A percentile compares a stretch with the other conserved stretches of the same genome.
phyloP scores from a whole-genome alignment of 2,113 vertebrate species.

The Toxotes chatareus region DNA sequence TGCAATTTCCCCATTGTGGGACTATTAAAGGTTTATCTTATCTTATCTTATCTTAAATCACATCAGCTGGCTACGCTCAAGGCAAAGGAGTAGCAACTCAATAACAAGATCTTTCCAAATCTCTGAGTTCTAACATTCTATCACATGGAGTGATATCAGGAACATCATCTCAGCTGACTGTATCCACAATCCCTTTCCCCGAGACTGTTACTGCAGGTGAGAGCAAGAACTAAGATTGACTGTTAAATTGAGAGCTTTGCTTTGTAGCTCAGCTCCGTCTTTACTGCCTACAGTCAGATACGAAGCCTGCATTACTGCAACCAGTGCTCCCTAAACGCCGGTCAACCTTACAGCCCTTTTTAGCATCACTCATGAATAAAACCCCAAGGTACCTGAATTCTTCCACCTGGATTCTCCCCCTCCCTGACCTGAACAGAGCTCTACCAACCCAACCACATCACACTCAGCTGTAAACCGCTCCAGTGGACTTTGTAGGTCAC shows the following conservation, averaged over 20 bases:
- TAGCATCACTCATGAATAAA: slow-evolving; percentile 35
- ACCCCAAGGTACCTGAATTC: slow-evolving; percentile 4
- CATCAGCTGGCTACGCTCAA: neutral
- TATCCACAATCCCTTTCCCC: slow-evolving; percentile 14
- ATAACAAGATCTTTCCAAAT: slow-evolving; percentile 22
- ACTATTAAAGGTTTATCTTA: no score
- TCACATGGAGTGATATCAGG: slow-evolving; percentile 8
- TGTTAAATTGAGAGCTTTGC: slow-evolving; percentile 23
- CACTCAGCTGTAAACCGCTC: slow-evolving; percentile 16
- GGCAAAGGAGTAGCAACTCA: slow-evolving; percentile 11
- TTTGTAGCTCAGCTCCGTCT: slow-evolving; percentile 26
- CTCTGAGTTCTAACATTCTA: neutral
- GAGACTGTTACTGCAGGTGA: slow-evolving; percentile 7
- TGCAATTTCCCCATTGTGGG: no score
- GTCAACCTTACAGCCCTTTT: slow-evolving; percentile 28
- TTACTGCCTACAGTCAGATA: slow-evolving; percentile 14
- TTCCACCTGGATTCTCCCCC: slow-evolving; percentile 2
- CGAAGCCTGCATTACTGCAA: slow-evolving; percentile 11
- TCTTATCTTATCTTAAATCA: no score
- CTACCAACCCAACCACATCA: slow-evolving; percentile 2
- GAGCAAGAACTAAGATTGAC: slow-evolving; percentile 7
- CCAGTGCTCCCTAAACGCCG: neutral
- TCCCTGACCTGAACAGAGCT: slow-evolving; percentile 17
- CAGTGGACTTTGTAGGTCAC: slow-evolving; percentile 25
- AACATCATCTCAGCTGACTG: slow-evolving; percentile 29